A percentile compares a stretch with the other conserved stretches of the same genome.
Evolutionary conservation across 2,113 vertebrate species (phyloP).

Genomic region (Pluvianellus socialis): DNA sequence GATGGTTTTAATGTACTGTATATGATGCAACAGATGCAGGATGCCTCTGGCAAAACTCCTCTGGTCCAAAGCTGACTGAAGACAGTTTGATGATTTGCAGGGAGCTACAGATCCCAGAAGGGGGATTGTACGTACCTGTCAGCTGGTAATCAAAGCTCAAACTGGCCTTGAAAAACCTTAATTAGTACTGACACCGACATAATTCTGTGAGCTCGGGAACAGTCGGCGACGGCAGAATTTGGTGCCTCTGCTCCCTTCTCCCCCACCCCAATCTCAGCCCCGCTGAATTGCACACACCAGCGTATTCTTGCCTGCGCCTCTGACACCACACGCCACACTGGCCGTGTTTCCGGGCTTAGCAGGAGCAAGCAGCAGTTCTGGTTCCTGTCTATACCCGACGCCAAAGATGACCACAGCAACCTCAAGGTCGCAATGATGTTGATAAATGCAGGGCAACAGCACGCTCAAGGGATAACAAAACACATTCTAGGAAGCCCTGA

Average conservation of each 20-base stretch:
- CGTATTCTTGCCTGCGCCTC: neutral
- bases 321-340: fast-evolving
- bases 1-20: conserved; percentile 76
- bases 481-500: neutral
- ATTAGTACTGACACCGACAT: conserved; percentile 70
- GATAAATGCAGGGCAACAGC: neutral
- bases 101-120: conserved; percentile 44
- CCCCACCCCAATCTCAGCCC: neutral
- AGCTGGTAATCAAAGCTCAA: conserved; percentile 64
- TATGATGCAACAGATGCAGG: conserved; percentile 66
- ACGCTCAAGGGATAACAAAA: neutral
- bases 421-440: neutral
- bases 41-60: conserved; percentile 70
- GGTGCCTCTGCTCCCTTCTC: neutral
- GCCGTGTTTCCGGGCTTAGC: neutral
- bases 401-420: neutral
- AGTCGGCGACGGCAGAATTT: neutral
- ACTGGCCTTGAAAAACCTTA: conserved; percentile 25
- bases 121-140: conserved; percentile 73
- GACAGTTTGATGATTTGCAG: conserved; percentile 78
- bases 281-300: neutral
- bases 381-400: neutral
- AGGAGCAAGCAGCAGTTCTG: neutral
- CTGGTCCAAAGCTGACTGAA: conserved; percentile 61
- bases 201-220: conserved; percentile 33